phyloP scores from a whole-genome alignment of 2,888 invertebrate genomes.

The Blomia tropicalis region DNA sequence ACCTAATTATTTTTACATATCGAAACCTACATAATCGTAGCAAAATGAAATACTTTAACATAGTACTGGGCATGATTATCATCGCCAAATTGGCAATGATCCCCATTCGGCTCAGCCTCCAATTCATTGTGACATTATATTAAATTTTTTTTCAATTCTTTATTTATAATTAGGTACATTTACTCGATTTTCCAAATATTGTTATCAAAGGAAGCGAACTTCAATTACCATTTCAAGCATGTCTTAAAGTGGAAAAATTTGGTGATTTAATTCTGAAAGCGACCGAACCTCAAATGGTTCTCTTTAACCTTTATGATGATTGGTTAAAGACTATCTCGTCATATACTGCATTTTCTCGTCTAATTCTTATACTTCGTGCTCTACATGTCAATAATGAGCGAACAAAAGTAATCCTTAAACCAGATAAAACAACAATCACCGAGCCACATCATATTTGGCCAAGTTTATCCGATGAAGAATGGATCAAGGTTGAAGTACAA shows the following conservation, averaged over 20 bases:
- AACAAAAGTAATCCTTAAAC: slow-evolving; percentile 93
- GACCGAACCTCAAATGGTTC: slow-evolving; percentile 98
- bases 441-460: slow-evolving; percentile 99
- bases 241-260: slow-evolving; percentile 96
- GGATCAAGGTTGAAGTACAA: slow-evolving; percentile 98
- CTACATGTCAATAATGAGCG: slow-evolving; percentile 97
- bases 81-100: not conserved
- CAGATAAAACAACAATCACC: slow-evolving; percentile 95
- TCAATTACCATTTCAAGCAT: slow-evolving; percentile 96
- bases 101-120: slow-evolving; percentile 11
- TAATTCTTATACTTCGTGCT: slow-evolving; percentile 87
- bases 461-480: slow-evolving; percentile 87
- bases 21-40: not conserved
- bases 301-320: slow-evolving; percentile 97
- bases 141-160: not conserved
- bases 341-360: slow-evolving; percentile 93
- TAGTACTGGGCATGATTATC: not conserved
- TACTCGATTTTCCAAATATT: slow-evolving; percentile 99
- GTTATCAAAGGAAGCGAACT: slow-evolving; percentile 98
- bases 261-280: slow-evolving; percentile 97
- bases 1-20: not conserved
- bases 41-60: not conserved
- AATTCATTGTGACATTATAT: slow-evolving; percentile 11
- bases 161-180: slow-evolving; percentile 52
- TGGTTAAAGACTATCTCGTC: slow-evolving; percentile 99